Evolutionary conservation across 2,113 vertebrate genomes (phyloP), one percentile per base, ranked within the genome.

Genomic region (Sorex araneus): DNA sequence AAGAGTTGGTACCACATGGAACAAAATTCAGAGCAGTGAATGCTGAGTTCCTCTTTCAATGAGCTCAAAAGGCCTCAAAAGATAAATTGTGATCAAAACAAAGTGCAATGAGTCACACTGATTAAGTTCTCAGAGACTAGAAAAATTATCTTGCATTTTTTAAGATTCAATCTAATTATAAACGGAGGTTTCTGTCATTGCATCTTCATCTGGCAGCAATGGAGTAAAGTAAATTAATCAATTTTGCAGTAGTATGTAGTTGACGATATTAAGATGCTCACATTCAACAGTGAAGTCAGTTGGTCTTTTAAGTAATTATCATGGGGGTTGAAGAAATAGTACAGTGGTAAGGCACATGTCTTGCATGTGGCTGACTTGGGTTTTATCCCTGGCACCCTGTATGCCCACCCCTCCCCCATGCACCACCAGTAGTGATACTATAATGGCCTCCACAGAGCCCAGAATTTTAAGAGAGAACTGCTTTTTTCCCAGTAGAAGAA

Each of bases 401-500:
- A 50, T 50, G 47, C 9, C 47, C 9, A 10, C 47, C 47, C 47
- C 5, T 12, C 9, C 13, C 47, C 47, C 47, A 50, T 50, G 47
- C 47, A 50, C 40, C 40, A 40, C 40, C 40, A 40, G 40, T 40
- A 40, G 30, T 12, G 27, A 79, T 50, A 19, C 6, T 91, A 74
- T 30, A 78, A 32, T 63, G 34, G 8, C 32, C 45, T 90, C 74
- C 50, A 73, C 0, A 30, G 5, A 32, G 23, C 32, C 36, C 30
- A 87, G 28, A 89, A 94, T 83, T 92, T 85, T 77, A 67, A 91
- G 50, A 90, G 9, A 47, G 28, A 69, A 0, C 34, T 64, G 19
- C 54, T 30, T 78, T 87, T 89, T 77, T 90, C 45, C 47, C 45
- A 78, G 81, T 2, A 74, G 57, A 86, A 88, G 23, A 87, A 83